Conservation (phyloP, 2,113 vertebrate species). For the Anguilla japonica region DNA sequence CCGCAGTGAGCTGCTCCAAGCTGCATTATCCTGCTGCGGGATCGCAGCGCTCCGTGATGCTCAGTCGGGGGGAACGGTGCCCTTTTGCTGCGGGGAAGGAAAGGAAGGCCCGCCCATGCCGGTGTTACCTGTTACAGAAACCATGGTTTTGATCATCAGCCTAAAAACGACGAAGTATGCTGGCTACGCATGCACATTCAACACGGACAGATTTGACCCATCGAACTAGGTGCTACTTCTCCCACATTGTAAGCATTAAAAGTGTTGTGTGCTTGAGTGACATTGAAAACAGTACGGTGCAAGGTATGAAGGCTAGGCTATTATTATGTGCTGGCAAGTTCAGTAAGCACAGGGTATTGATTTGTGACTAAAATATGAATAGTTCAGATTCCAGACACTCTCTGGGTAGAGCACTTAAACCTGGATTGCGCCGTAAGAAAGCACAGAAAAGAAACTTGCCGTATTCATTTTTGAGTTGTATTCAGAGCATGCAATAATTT, state of each 20-base stretch:
- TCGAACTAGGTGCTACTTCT: background rate
- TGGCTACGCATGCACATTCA: background rate
- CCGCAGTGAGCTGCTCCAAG: constrained; percentile 31
- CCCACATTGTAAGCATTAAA: background rate
- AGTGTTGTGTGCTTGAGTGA: background rate
- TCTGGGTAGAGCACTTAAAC: constrained; percentile 30
- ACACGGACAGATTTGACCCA: background rate
- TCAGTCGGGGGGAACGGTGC: constrained; percentile 32
- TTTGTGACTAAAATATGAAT: constrained; percentile 30
- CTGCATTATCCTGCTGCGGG: background rate
- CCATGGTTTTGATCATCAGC: constrained; percentile 21
- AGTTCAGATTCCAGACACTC: constrained; percentile 35
- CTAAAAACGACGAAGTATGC: constrained; percentile 25
- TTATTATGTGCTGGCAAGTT: background rate
- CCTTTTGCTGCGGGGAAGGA: constrained; percentile 32
- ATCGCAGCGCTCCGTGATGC: constrained; percentile 24
- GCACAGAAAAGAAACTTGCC: constrained; percentile 40
- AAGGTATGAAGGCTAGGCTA: constrained; percentile 1
- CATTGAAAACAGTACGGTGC: background rate
- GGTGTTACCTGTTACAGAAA: constrained; percentile 21
- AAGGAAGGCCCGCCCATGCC: constrained; percentile 31
- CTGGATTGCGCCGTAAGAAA: constrained; percentile 62
- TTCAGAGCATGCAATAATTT: constrained; percentile 24
- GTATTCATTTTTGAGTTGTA: background rate
- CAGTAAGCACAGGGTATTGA: constrained; percentile 26